Base-by-base conservation (phyloP, 2,113 vertebrate species). In the Xiphorhynchus elegans region DNA sequence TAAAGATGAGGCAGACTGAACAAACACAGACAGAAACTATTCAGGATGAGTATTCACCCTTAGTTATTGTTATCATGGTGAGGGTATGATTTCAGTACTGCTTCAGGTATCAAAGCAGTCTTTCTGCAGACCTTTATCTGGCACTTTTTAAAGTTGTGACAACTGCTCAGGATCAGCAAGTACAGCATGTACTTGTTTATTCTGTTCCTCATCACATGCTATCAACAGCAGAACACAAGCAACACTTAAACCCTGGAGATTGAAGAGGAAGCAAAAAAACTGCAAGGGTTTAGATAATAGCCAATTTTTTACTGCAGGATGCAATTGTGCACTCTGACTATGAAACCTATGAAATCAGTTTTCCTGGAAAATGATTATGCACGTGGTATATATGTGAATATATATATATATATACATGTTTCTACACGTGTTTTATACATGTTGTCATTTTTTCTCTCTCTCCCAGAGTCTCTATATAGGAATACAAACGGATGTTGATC, bases 371-470 rank as follows among this genome's bases (percentile, higher is more conserved):
- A 49, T 62, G 83, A 35, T 1, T 1, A 29, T 9, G 10, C 7
- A 35, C 0, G 7, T 8, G 0, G 8, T 47, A 8, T 39, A 40
- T 7, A 3, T 42, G 33, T 10, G 8, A 13, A n/a, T 11, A 31
- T 44, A 53, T 23, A 39, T 2, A 17, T 4, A 28, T 8, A 20
- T 21, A 15, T 5, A 24, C n/a, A 2, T 24, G 6, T 44, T 75
- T 56, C 56, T 24, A 66, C 17, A 29, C 18, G 3, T 33, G 69
- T 44, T 79, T 55, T 13, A 42, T 39, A 28, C 7, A 17, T 35
- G 25, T 19, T 16, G 13, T 50, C 28, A 55, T 29, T 52, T 5
- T 56, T 17, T 66, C 19, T 44, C 29, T 44, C 15, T 23, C 39
- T 8, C 64, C 15, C 6, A 0, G 11, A 20, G 9, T 68, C 14